Conservation (phyloP, 2,888 invertebrate genomes). For the Lithophane semibrunnea region DNA sequence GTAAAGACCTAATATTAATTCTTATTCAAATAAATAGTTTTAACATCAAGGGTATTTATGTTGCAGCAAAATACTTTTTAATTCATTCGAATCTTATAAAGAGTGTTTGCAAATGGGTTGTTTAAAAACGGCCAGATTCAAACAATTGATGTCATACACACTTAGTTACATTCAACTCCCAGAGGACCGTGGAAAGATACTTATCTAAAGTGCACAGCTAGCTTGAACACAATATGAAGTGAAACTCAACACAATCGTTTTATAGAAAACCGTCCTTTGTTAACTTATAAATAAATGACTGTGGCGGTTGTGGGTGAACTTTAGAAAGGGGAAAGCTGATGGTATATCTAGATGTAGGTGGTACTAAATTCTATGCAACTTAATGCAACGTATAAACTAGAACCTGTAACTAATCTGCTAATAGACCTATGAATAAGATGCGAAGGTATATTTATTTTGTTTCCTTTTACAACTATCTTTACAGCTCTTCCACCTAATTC, state of each 20-base stretch:
- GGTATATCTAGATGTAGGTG: slow-evolving; percentile 20
- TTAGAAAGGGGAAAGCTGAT: slow-evolving; percentile 59
- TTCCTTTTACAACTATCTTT: too few relatives aligned
- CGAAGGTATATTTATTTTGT: too few relatives aligned
- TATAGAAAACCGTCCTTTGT: slow-evolving; percentile 61
- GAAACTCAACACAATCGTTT: slow-evolving; percentile 50
- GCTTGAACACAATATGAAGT: slow-evolving; percentile 54
- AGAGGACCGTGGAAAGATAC: slow-evolving; percentile 33
- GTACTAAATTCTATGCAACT: too few relatives aligned
- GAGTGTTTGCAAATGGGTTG: too few relatives aligned
- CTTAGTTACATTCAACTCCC: slow-evolving; percentile 16
- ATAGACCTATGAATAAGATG: background rate
- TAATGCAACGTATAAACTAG: background rate
- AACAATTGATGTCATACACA: background rate
- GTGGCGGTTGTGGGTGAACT: slow-evolving; percentile 46
- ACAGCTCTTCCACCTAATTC: too few relatives aligned
- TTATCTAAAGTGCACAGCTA: slow-evolving; percentile 40
- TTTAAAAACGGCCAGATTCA: slow-evolving; percentile 1
- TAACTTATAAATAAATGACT: slow-evolving; percentile 44
- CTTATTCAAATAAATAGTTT: too few relatives aligned
- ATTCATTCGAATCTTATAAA: too few relatives aligned
- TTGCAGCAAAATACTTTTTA: too few relatives aligned
- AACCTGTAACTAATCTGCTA: slow-evolving; percentile 2
- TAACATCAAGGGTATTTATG: too few relatives aligned
- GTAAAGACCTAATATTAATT: too few relatives aligned